phyloP scores from a whole-genome alignment of 2,888 invertebrate genomes.

The Megaustenia siamemsis region DNA sequence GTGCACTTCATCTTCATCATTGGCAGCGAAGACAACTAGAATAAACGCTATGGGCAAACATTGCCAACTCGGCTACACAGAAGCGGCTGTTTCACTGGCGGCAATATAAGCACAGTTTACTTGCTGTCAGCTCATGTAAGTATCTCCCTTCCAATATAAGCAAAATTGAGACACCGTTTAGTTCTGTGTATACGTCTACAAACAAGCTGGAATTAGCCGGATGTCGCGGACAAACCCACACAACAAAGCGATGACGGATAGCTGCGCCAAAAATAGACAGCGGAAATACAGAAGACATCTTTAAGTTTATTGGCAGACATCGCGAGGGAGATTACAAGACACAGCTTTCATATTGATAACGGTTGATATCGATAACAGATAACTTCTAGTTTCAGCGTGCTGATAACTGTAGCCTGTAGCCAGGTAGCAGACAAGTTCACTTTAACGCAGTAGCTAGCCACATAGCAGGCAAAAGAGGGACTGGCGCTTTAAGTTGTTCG shows the following conservation, averaged over 20 bases:
- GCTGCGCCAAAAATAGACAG: constrained; percentile 34
- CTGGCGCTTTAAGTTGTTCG: too few species aligned
- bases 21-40: constrained; percentile 17
- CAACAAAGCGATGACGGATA: constrained; percentile 40
- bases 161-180: constrained; percentile 38
- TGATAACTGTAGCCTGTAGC: too few species aligned
- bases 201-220: constrained; percentile 42
- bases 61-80: constrained; percentile 36
- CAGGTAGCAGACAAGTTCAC: too few species aligned
- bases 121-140: constrained; percentile 21
- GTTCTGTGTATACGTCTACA: constrained; percentile 31
- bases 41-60: constrained; percentile 49
- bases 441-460: too few species aligned
- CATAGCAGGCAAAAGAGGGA: too few species aligned
- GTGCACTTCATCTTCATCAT: constrained; percentile 21
- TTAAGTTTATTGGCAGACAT: too few species aligned
- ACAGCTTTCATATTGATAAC: too few species aligned
- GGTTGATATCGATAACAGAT: too few species aligned
- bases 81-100: background rate
- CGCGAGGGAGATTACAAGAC: too few species aligned
- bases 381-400: too few species aligned
- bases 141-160: constrained; percentile 27
- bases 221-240: constrained; percentile 37
- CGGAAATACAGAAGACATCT: constrained; percentile 40
- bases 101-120: constrained; percentile 37